Conservation (phyloP, 2,888 invertebrate genomes). For the Salticus scenicus region DNA sequence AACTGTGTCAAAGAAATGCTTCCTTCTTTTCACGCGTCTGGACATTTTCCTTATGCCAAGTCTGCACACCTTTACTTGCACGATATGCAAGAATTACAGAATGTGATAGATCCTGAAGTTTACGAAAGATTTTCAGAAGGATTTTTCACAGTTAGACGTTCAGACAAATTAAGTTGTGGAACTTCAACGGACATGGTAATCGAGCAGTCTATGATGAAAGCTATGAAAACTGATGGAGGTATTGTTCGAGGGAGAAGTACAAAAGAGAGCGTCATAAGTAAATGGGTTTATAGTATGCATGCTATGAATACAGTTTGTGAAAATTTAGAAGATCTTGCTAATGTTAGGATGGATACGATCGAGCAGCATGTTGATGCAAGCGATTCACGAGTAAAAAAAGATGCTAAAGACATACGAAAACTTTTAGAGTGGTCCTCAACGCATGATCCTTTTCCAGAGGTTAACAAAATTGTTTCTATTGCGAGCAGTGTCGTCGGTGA, state of each 20-base stretch:
- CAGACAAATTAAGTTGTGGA: slow-evolving; percentile 12
- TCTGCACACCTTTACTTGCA: slow-evolving; percentile 20
- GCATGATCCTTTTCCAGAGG: too few relatives aligned
- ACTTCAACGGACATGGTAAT: slow-evolving; percentile 22
- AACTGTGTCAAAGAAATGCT: neutral
- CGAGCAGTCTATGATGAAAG: slow-evolving; percentile 13
- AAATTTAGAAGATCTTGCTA: neutral
- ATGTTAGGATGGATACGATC: neutral
- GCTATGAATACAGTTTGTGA: slow-evolving; percentile 10
- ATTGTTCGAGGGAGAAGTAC: neutral
- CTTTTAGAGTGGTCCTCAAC: too few relatives aligned
- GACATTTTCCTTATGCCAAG: slow-evolving; percentile 24
- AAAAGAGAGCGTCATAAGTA: too few relatives aligned
- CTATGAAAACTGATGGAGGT: slow-evolving; percentile 16
- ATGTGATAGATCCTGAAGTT: neutral
- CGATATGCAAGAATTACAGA: neutral
- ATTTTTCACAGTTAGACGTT: slow-evolving; percentile 16
- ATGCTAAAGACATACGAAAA: too few relatives aligned
- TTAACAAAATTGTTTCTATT: too few relatives aligned
- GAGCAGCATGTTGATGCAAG: too few relatives aligned
- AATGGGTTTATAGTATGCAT: slow-evolving; percentile 4
- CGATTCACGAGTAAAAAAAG: too few relatives aligned
- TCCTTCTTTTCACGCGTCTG: slow-evolving; percentile 20
- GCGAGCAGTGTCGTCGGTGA: too few relatives aligned
- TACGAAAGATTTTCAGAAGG: neutral